A percentile compares a stretch with the other conserved stretches of the same genome.
Evolutionary conservation across 1,140 invertebrate species (phyloP).

Genomic region (Planococcus citri): DNA sequence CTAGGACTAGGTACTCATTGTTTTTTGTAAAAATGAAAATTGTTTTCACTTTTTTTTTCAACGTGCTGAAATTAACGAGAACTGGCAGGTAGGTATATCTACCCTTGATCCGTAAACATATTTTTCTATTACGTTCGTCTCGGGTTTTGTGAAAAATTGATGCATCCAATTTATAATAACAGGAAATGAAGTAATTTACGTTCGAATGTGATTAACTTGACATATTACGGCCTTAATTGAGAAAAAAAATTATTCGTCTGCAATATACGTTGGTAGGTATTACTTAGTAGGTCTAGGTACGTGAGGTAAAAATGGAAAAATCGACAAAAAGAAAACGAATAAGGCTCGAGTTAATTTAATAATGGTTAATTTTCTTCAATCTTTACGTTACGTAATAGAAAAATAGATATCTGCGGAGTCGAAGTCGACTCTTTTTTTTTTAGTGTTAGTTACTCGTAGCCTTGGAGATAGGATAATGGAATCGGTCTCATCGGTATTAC

Average conservation of each 20-base stretch:
- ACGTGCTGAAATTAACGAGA: no score
- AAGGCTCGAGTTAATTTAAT: neutral
- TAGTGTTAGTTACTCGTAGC: neutral
- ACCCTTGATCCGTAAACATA: neutral
- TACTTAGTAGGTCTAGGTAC: no score
- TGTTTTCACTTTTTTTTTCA: no score
- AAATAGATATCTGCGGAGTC: neutral
- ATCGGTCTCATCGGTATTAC: no score
- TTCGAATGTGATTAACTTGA: neutral
- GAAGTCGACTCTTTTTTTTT: neutral
- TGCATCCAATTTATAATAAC: neutral
- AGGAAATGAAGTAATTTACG: constrained; percentile 2
- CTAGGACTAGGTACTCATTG: no score
- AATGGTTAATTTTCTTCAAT: neutral
- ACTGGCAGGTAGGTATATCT: no score
- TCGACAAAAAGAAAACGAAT: neutral
- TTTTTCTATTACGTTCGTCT: neutral
- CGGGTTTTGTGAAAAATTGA: neutral
- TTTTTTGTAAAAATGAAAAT: no score
- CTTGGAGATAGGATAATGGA: no score
- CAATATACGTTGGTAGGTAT: no score
- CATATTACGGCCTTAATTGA: neutral
- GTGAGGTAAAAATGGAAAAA: neutral
- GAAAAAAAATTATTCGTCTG: no score
- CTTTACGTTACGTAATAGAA: neutral